Conservation (phyloP, 2,797 vertebrate species). For the Antrozous pallidus region DNA sequence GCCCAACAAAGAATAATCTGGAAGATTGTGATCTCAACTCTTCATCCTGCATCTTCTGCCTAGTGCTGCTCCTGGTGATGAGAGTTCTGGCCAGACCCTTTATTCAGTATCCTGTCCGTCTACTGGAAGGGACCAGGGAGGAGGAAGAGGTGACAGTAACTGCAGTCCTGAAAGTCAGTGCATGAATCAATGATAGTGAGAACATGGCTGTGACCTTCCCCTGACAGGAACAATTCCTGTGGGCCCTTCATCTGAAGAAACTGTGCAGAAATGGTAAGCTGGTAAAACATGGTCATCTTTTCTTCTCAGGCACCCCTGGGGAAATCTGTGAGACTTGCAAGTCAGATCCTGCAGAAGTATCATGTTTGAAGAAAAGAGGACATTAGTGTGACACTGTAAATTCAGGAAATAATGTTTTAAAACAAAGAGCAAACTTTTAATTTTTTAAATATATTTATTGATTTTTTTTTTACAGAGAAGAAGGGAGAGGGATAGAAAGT, state of each 20-base stretch:
- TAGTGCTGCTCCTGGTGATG: accelerated
- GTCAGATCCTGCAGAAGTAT: background rate
- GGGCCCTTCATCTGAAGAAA: background rate
- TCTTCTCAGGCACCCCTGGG: accelerated
- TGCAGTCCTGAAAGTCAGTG: background rate
- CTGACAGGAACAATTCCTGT: background rate
- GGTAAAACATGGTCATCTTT: accelerated
- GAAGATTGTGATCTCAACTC: background rate
- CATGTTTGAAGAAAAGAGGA: background rate
- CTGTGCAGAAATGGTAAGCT: accelerated
- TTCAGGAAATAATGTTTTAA: background rate
- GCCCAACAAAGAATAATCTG: background rate
- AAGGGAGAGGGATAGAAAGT: too few relatives aligned
- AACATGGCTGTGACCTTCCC: background rate
- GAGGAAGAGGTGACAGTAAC: accelerated
- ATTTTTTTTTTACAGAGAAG: too few relatives aligned
- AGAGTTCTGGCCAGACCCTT: background rate
- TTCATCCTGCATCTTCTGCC: background rate
- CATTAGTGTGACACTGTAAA: background rate
- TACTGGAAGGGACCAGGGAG: accelerated
- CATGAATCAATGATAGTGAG: background rate
- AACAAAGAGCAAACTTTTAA: background rate
- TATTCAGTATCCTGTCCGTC: background rate
- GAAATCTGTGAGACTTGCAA: background rate
- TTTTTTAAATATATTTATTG: too few relatives aligned